Conservation (phyloP, 2,888 invertebrate species). For the Chymomyza procnemis region DNA sequence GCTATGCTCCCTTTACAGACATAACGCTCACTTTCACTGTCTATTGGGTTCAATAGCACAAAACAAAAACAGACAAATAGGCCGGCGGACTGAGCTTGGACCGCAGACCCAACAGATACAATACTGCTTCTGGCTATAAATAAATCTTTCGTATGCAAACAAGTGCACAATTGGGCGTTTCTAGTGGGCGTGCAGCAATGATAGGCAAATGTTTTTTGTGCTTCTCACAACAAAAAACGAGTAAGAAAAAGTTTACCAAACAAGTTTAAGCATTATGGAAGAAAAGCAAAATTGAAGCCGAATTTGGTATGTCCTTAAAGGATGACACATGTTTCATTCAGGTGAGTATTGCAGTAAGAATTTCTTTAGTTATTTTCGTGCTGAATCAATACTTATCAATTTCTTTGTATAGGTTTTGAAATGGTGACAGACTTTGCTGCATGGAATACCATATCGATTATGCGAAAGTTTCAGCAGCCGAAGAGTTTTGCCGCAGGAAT, state of each 20-base stretch:
- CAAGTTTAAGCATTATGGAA: not conserved
- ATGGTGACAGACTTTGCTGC: too few relatives aligned
- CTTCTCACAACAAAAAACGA: not conserved
- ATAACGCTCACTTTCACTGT: constrained; percentile 37
- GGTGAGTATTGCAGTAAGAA: too few relatives aligned
- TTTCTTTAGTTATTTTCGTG: too few relatives aligned
- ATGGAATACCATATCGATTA: too few relatives aligned
- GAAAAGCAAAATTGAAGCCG: not conserved
- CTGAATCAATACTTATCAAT: too few relatives aligned
- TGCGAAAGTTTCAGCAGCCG: too few relatives aligned
- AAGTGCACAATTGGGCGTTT: constrained; percentile 52
- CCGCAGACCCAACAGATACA: constrained; percentile 8
- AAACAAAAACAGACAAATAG: constrained; percentile 61
- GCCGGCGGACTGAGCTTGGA: constrained; percentile 27
- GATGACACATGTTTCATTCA: not conserved
- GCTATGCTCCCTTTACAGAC: constrained; percentile 11
- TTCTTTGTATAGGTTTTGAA: too few relatives aligned
- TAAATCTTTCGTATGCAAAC: constrained; percentile 62
- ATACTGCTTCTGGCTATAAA: constrained; percentile 50
- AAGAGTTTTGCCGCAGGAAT: too few relatives aligned
- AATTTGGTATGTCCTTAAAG: constrained; percentile 7
- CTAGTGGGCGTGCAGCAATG: constrained; percentile 36
- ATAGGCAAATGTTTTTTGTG: constrained; percentile 39
- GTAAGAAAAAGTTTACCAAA: not conserved
- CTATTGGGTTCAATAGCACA: constrained; percentile 68